These are phyloP conservation scores for Callithrix jacchus DNA, from an alignment of 2,113 vertebrate species.

Conservation along the genomic window DNA sequence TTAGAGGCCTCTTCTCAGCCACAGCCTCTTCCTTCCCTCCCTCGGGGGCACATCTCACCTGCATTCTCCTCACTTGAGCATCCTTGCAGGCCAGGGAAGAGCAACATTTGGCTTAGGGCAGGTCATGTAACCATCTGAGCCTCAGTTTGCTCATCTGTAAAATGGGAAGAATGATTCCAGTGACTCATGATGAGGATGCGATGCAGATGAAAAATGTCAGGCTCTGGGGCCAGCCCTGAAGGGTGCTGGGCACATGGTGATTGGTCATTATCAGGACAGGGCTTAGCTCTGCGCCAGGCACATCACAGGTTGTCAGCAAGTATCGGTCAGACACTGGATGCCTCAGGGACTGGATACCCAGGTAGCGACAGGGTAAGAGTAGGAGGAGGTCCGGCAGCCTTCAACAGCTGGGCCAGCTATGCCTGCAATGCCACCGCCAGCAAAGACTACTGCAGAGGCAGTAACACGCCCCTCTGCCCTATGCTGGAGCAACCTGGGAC, in stretches of 20 bases:
- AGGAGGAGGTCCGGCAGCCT: neutral
- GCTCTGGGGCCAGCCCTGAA: accelerated
- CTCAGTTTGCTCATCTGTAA: neutral
- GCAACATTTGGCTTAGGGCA: neutral
- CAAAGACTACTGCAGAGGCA: neutral
- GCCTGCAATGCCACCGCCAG: neutral
- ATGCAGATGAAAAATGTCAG: neutral
- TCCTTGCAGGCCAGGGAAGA: accelerated
- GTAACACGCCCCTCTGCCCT: neutral
- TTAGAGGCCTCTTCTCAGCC: accelerated
- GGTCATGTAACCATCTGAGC: neutral
- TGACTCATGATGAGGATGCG: neutral
- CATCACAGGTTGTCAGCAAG: neutral
- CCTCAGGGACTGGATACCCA: neutral
- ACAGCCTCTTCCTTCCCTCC: neutral
- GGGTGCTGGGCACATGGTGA: neutral
- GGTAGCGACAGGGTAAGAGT: neutral
- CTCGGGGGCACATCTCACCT: neutral
- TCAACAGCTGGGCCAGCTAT: neutral
- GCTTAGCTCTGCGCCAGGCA: neutral
- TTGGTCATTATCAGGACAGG: too few species aligned
- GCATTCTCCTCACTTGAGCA: too few species aligned
- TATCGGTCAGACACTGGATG: neutral
- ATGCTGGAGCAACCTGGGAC: too few species aligned
- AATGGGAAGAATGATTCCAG: neutral